Conservation (phyloP, 2,888 invertebrate genomes). For the Sepiola atlantica region DNA sequence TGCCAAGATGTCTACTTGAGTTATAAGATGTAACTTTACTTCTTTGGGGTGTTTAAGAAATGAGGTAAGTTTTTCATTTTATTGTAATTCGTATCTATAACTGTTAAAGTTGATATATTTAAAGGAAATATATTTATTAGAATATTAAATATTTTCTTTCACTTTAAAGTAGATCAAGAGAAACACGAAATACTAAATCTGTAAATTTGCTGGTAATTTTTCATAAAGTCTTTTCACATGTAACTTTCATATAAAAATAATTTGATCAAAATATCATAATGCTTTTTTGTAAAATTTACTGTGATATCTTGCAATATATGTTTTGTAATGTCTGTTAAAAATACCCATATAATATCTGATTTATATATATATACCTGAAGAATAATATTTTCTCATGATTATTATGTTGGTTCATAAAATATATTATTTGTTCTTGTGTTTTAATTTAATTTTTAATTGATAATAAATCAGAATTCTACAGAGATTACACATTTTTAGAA, state of each 20-base stretch:
- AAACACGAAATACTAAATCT: no score
- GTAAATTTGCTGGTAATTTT: no score
- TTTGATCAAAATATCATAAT: no score
- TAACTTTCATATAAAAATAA: no score
- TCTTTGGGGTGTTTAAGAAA: not conserved
- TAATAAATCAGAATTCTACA: not conserved
- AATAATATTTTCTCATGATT: not conserved
- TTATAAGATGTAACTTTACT: not conserved
- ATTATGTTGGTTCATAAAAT: not conserved
- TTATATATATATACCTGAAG: not conserved
- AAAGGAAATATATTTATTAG: no score
- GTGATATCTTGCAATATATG: no score
- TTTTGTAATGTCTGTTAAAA: no score
- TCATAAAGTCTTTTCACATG: no score
- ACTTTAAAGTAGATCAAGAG: no score
- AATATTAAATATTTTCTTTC: no score
- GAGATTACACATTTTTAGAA: not conserved
- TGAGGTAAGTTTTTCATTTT: not conserved
- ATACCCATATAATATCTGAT: no score
- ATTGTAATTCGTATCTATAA: not conserved
- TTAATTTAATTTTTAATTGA: not conserved
- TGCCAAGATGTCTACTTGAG: not conserved
- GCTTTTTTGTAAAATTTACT: no score
- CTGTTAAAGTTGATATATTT: not conserved
- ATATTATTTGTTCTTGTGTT: not conserved